phyloP scores from a whole-genome alignment of 2,888 invertebrate species.

The Anticlea derivata region DNA sequence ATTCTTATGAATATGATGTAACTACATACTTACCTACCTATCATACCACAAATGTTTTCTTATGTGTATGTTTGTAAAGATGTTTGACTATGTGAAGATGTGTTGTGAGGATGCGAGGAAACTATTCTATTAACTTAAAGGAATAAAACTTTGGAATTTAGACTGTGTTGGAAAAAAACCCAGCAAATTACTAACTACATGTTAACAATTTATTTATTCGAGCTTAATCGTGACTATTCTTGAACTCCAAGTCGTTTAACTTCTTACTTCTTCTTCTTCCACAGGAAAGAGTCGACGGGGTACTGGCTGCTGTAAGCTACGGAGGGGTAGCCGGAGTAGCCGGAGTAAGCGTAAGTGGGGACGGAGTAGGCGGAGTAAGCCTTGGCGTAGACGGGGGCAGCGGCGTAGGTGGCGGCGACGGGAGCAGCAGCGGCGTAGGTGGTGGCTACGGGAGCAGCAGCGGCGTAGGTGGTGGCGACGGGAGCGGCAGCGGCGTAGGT shows the following conservation, averaged over 20 bases:
- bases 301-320: constrained; percentile 29
- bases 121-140: too few relatives aligned
- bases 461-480: constrained; percentile 58
- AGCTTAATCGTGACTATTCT: constrained; percentile 25
- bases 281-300: constrained; percentile 23
- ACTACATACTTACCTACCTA: too few relatives aligned
- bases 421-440: constrained; percentile 35
- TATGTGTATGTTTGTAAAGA: too few relatives aligned
- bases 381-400: constrained; percentile 31
- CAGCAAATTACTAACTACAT: constrained; percentile 10
- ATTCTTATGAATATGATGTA: too few relatives aligned
- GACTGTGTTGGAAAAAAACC: constrained; percentile 5
- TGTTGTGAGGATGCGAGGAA: too few relatives aligned
- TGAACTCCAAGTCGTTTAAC: constrained; percentile 14
- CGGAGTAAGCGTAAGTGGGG: constrained; percentile 39
- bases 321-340: constrained; percentile 28
- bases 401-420: constrained; percentile 55
- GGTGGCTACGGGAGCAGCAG: constrained; percentile 22
- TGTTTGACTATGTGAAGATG: too few relatives aligned
- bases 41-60: too few relatives aligned
- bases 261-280: constrained; percentile 33
- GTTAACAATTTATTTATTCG: constrained; percentile 22
- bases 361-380: constrained; percentile 36
- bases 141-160: too few relatives aligned
- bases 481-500: constrained; percentile 51